Percentiles rank a stretch among this genome's conserved stretches.
phyloP scores from a whole-genome alignment of 2,113 vertebrate species.

The Sphyrna mokarran region DNA sequence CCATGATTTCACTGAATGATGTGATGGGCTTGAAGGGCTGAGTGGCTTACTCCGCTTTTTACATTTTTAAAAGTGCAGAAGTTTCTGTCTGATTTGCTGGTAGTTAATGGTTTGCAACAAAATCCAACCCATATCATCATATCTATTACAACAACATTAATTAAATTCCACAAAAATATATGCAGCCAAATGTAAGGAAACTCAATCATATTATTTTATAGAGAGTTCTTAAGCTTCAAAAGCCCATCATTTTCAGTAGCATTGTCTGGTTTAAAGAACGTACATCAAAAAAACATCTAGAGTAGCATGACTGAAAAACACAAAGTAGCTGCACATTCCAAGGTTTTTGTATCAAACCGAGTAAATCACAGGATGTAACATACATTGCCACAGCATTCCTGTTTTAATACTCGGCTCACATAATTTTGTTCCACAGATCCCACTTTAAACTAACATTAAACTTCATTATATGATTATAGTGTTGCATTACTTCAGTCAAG shows the following conservation, averaged over 20 bases:
- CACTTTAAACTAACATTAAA: background rate
- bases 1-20: background rate
- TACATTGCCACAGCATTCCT: background rate
- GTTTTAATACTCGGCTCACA: background rate
- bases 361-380: background rate
- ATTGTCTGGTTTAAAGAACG: background rate
- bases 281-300: background rate
- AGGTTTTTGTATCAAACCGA: background rate
- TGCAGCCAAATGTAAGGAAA: background rate
- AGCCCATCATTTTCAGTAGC: background rate
- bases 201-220: background rate
- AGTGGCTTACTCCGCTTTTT: background rate
- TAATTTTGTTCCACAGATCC: background rate
- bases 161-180: background rate
- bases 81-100: background rate
- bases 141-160: background rate
- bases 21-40: background rate
- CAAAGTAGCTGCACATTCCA: background rate
- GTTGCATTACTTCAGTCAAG: too few relatives aligned
- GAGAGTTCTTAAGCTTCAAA: background rate
- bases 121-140: background rate
- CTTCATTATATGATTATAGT: background rate
- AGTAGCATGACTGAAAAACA: background rate
- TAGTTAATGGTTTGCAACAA: background rate
- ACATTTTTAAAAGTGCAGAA: background rate